Conservation (phyloP, 1,140 invertebrate genomes). For the Callitettix versicolor region DNA sequence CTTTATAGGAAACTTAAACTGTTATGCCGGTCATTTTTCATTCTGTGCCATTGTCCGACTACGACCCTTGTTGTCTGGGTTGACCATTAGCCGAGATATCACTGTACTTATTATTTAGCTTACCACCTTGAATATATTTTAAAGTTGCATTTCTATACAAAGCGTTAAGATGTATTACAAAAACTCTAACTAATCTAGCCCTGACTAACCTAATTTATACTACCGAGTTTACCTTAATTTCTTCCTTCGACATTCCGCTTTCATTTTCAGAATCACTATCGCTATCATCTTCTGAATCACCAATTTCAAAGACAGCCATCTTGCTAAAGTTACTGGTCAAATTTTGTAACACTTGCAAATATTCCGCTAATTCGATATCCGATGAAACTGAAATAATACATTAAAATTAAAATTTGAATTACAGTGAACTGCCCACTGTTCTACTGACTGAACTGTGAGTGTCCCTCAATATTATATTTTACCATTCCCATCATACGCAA, state of each 20-base stretch:
- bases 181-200: too few relatives aligned
- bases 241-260: slow-evolving; percentile 23
- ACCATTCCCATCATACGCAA: not conserved
- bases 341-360: slow-evolving; percentile 35
- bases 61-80: too few relatives aligned
- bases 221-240: slow-evolving; percentile 9
- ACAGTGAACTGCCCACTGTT: too few relatives aligned
- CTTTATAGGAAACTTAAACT: too few relatives aligned
- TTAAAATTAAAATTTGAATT: not conserved
- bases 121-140: too few relatives aligned
- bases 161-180: too few relatives aligned
- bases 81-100: too few relatives aligned
- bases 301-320: slow-evolving; percentile 8
- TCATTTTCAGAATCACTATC: slow-evolving; percentile 32
- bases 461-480: not conserved
- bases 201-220: too few relatives aligned
- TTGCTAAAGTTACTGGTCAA: slow-evolving; percentile 28
- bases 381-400: slow-evolving; percentile 1
- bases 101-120: too few relatives aligned
- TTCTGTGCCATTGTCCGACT: too few relatives aligned
- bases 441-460: not conserved
- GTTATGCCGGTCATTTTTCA: too few relatives aligned
- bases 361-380: slow-evolving; percentile 17
- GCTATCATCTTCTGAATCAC: slow-evolving; percentile 15
- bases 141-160: too few relatives aligned